Base-by-base conservation (phyloP, 2,797 vertebrate genomes). In the Orientallactaga sibirica region DNA sequence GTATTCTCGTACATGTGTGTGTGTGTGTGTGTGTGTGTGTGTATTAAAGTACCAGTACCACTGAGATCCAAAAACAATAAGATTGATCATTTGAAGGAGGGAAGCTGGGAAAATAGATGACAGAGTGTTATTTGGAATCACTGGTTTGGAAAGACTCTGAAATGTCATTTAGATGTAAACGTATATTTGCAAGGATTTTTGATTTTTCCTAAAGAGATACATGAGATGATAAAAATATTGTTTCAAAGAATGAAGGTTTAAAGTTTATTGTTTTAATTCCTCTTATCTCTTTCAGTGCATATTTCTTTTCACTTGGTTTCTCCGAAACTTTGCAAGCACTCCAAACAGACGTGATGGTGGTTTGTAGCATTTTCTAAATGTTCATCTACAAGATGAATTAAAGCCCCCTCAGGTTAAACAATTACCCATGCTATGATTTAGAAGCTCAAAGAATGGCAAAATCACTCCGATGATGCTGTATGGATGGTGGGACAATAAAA, bases 11-110 rank as follows among this genome's bases (percentile, higher is more conserved):
- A 52, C 33, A 55, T 58, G 76, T 33, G 55, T 55, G 55, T 55
- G 55, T 67, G 62, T 62, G 37, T 43, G 37, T 66, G 61, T 66
- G 79, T 79, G 77, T 55, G 73, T 75, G 41, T 75, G 41, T 43
- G 73, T 75, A 77, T 81, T 48, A 68, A 90, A 88, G 64, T 62
- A 15, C 37, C 66, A 88, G 55, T 62, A 11, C 29, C 64, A 71
- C 52, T 89, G 80, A 15, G 41, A 86, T 14, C 20, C 91, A 89
- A 91, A 76, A 61, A 77, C 87, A 94, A 92, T 52, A 94, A 79
- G 5, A 71, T 8, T 37, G 7, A n/a, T 77, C 24, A 48, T 61
- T 74, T 91, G 71, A 88, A 75, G 67, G 27, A 80, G 24, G 55
- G 70, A 88, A 29, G 2, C 27, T 81, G 81, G 22, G 41, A 82